phyloP scores from a whole-genome alignment of 2,113 vertebrate species.

The Toxostoma redivivum region DNA sequence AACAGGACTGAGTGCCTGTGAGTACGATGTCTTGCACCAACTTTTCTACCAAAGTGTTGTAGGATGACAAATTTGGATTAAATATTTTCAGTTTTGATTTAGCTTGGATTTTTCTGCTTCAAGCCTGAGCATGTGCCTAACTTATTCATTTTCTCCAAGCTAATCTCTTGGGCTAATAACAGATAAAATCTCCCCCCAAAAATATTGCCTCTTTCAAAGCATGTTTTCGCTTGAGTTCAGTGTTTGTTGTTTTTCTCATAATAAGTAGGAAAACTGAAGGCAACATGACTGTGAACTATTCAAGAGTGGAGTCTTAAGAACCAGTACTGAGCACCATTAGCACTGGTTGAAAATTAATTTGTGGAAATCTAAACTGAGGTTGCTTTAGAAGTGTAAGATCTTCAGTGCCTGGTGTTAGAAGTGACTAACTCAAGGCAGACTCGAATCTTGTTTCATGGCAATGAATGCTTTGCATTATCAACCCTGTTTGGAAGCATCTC shows the following conservation, averaged over 20 bases:
- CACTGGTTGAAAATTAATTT: neutral
- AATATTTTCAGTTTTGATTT: neutral
- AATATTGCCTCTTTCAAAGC: neutral
- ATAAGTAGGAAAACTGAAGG: neutral
- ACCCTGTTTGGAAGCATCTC: conserved; percentile 1
- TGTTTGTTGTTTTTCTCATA: neutral
- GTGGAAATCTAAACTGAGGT: neutral
- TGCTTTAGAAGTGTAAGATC: neutral
- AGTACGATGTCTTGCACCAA: neutral
- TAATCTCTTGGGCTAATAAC: neutral
- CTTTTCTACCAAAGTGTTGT: neutral
- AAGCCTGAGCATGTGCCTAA: neutral
- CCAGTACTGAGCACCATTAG: neutral
- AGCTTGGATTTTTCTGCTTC: neutral
- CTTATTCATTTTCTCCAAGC: neutral
- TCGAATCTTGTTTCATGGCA: neutral
- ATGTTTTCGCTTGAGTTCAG: neutral
- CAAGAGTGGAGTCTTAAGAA: neutral
- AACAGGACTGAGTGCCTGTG: neutral
- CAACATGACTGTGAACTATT: neutral
- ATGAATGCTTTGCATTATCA: neutral
- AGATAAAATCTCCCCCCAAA: neutral
- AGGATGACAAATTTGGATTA: neutral
- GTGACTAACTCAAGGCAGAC: neutral
- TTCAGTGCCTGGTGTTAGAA: neutral